These are phyloP conservation scores for Andrena cerasifolii DNA, from an alignment of 1,140 invertebrate genomes.

Conservation along the genomic window DNA sequence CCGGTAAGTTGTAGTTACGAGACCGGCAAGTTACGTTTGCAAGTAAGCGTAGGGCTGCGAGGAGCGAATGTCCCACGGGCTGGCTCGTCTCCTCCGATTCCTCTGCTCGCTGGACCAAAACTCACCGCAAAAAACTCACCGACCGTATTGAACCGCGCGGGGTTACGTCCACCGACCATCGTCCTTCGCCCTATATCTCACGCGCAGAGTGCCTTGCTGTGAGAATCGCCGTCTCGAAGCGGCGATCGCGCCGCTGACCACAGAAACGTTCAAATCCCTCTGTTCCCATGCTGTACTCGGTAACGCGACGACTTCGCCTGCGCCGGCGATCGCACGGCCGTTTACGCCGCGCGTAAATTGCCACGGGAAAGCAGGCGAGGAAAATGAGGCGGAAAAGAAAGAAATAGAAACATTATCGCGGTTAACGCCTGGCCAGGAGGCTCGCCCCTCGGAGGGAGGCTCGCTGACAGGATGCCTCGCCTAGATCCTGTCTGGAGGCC, in stretches of 20 bases:
- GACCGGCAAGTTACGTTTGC: conserved; percentile 50
- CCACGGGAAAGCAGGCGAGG: not conserved
- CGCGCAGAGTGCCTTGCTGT: conserved; percentile 32
- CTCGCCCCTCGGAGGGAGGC: conserved; percentile 32
- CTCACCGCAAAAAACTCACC: conserved; percentile 73
- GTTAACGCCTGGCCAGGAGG: conserved; percentile 28
- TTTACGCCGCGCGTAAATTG: not conserved
- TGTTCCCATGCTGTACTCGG: not conserved
- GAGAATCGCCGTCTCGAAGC: conserved; percentile 60
- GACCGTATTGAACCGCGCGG: conserved; percentile 59
- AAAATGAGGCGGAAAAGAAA: not conserved
- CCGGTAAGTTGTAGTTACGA: conserved; percentile 55
- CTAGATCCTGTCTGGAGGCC: conserved; percentile 78
- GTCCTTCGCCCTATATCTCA: conserved; percentile 57
- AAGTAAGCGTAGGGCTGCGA: conserved; percentile 45
- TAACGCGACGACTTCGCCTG: not conserved
- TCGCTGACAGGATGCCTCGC: conserved; percentile 77
- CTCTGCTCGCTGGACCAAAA: conserved; percentile 60
- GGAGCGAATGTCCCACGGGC: conserved; percentile 58
- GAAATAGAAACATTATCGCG: conserved; percentile 22
- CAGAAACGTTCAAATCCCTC: conserved; percentile 18
- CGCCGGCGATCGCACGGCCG: not conserved
- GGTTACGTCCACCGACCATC: conserved; percentile 35
- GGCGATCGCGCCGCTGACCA: conserved; percentile 57
- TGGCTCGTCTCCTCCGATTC: conserved; percentile 13